Base-by-base conservation (phyloP, 2,888 invertebrate species). In the Halocaridina rubra region DNA sequence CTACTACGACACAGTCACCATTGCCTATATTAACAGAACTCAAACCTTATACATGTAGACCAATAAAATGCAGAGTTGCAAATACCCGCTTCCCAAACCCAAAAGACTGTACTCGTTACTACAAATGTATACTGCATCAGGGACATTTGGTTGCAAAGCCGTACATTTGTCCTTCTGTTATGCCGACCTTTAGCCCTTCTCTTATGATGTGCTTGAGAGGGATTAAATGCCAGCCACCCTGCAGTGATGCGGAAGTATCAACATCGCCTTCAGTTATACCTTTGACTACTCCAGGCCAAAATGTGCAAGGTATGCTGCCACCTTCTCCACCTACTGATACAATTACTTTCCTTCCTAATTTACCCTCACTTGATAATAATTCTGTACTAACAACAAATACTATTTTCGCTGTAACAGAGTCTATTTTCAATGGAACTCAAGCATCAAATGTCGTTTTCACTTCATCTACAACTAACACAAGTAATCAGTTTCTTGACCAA, bases 151-250 rank as follows among this genome's bases (percentile, higher is more conserved):
- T 71, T 39, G 64, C 82, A 33, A 64, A 19, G 19, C 29, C 77
- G 16, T 84, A 59, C 46, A 46, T 76, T 19, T 84, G 82, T 24
- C 82, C 82, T 2, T 33, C 19, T 7, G 30, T 19, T 5, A 61
- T 84, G 78, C 82, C 82, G 22, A 32, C 75, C 32, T 84, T 84
- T 64, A 84, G 82, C 46, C 78, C 71, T 19, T 16, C 13, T 13
- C 78, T 84, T n/a, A 71, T 72, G 71, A 57, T 84, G 39, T 84
- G 82, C 29, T 16, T 84, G 32, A 61, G 33, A n/a, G 82, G 82
- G 19, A 61, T 78, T 24, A 72, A 72, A 27, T 84, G 82, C 27
- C 57, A 30, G 8, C 39, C 71, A 32, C 29, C 30, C 2, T 84
- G 82, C 69, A 7, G 57, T 13, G 32, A 33, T 1, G 10, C 22